Evolutionary conservation across 2,888 invertebrate species (phyloP).

Genomic region (Mycalesis mineus): DNA sequence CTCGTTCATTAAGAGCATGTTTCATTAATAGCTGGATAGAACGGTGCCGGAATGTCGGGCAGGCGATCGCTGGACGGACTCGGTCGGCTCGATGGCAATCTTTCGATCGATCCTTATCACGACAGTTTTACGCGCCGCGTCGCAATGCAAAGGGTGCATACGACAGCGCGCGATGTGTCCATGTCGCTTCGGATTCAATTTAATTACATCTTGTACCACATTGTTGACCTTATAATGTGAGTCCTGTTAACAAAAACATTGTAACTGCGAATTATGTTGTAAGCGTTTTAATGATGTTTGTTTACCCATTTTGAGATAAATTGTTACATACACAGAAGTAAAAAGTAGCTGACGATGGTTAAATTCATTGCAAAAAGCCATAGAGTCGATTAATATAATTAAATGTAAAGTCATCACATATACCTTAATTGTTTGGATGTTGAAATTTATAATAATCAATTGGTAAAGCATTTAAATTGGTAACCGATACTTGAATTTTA

Average conservation of each 20-base stretch:
- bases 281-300: not conserved
- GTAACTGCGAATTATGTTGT: slow-evolving; percentile 6
- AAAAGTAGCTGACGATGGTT: too few species aligned
- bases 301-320: not conserved
- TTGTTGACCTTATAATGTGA: slow-evolving; percentile 12
- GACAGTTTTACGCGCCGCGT: slow-evolving; percentile 71
- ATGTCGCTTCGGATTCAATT: slow-evolving; percentile 29
- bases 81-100: slow-evolving; percentile 58
- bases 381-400: too few species aligned
- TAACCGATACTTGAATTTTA: too few species aligned
- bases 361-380: too few species aligned
- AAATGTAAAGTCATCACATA: too few species aligned
- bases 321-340: not conserved
- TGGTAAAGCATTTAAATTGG: too few species aligned
- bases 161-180: slow-evolving; percentile 32
- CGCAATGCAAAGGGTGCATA: slow-evolving; percentile 42
- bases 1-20: slow-evolving; percentile 41
- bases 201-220: slow-evolving; percentile 26
- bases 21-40: slow-evolving; percentile 39
- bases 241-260: slow-evolving; percentile 6
- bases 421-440: too few species aligned
- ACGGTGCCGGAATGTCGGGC: slow-evolving; percentile 53
- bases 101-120: slow-evolving; percentile 64
- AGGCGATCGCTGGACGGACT: slow-evolving; percentile 48
- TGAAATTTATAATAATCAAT: too few species aligned